Base-by-base conservation (phyloP, 2,888 invertebrate species). In the Amblyjoppa proteus region DNA sequence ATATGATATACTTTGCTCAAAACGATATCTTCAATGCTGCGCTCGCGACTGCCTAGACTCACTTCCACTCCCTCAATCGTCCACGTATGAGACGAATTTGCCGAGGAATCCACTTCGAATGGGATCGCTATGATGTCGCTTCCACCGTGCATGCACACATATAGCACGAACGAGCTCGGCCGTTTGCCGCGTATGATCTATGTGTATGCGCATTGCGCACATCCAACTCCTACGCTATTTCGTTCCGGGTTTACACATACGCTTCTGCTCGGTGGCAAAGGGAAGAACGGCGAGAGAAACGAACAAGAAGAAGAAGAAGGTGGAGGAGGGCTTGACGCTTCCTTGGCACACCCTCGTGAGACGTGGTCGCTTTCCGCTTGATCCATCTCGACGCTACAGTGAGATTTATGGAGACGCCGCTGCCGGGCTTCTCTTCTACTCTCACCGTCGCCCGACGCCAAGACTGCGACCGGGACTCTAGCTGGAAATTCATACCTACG, bases 311-410 rank as follows among this genome's bases (percentile, higher is more conserved):
- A 73, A 51, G 58, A 81, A 61, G 20, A 74, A 75, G 49, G 74
- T 75, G 77, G 75, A 80, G 82, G 70, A 77, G 71, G 84, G 81
- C 79, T 84, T 83, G 83, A 83, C 86, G 87, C 85, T 87, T 88
- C 87, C 85, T 87, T 87, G 87, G 87, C 83, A 84, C 84, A 79
- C 85, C 85, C 83, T 81, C 87, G 88, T 89, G 86, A 91, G 90
- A 93, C 92, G 91, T 92, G 92, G 91, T 92, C 91, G 92, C 92
- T 92, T 91, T 90, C 89, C 70, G 88, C 90, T 88, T 92, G 93
- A 94, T 93, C 93, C 94, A 92, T 93, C 93, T 92, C 90, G 91
- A 92, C 92, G 92, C 92, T 92, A 93, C 92, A 93, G 91, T 91
- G 92, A 93, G 93, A 94, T 94, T 94, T 94, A 94, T 94, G 93